These are phyloP conservation scores for Emydura subglobosa DNA, from an alignment of 2,113 vertebrate species.

Conservation along the genomic window DNA sequence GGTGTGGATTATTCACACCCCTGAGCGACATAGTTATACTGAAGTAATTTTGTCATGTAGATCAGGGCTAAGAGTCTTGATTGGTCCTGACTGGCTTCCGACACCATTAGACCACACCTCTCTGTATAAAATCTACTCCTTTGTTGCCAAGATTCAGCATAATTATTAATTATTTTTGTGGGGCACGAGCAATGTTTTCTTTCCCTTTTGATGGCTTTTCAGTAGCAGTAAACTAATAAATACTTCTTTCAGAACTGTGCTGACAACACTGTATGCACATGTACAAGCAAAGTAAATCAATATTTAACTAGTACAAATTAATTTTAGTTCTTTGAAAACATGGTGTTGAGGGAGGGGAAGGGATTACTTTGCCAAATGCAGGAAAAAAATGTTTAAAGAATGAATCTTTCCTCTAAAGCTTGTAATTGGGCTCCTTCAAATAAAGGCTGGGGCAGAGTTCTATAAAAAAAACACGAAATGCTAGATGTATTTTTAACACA, in stretches of 20 bases:
- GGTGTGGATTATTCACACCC: background rate
- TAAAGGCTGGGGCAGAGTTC: background rate
- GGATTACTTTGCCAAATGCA: slow-evolving; percentile 38
- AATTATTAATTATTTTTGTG: background rate
- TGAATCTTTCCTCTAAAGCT: slow-evolving; percentile 19
- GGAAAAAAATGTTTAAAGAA: background rate
- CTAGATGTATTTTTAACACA: slow-evolving; percentile 1
- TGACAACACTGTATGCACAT: slow-evolving; percentile 59
- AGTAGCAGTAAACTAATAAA: slow-evolving; percentile 66
- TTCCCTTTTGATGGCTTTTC: slow-evolving; percentile 27
- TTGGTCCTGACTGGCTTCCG: background rate
- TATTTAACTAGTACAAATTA: slow-evolving; percentile 57
- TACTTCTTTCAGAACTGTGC: slow-evolving; percentile 40
- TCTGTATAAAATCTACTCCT: slow-evolving; percentile 31
- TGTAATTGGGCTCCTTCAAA: background rate
- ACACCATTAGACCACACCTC: slow-evolving; percentile 4
- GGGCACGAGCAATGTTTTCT: background rate
- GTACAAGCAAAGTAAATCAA: slow-evolving; percentile 56
- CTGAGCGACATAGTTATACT: background rate
- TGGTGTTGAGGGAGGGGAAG: slow-evolving; percentile 25
- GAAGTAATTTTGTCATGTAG: background rate
- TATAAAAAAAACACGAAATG: background rate
- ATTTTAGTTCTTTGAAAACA: slow-evolving; percentile 36
- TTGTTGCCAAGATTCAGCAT: slow-evolving; percentile 48
- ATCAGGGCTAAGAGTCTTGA: background rate